Evolutionary conservation across 1,140 invertebrate species (phyloP), one percentile per base, ranked within the genome.

Genomic region (Zaprionus davidi): DNA sequence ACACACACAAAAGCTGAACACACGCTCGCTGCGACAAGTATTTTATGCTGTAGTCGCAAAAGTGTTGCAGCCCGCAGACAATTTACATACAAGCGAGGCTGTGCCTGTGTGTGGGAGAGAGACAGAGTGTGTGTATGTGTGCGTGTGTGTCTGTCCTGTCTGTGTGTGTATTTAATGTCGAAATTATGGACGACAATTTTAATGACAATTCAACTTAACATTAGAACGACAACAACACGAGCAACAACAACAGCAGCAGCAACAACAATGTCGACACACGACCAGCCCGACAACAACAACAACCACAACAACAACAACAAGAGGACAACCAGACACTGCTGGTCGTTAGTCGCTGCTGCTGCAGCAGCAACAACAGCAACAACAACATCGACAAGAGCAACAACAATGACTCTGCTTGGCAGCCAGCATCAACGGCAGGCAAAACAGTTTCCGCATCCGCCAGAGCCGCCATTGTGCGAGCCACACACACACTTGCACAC

Each of bases 121-220:
- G 55, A 65, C 34, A 59, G 36, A 28, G 49, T 68, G 53, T 44
- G n/a, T 49, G 24, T 24, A 38, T 65, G 63, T 81, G 55, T 60
- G 12, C 44, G 24, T 31, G 53, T 71, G 58, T 76, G 26, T 79
- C 53, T 41, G 59, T 59, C 4, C 46, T 17, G 74, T 68, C 65
- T 70, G 69, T 86, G 69, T 88, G 84, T 90, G 86, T 88, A 74
- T 90, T 88, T 88, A 88, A 88, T 88, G 84, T 90, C 85, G 84
- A 88, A 88, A 88, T 88, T 88, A 88, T 88, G 85, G 85, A 88
- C 85, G 85, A 88, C 85, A 88, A 88, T 88, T 88, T 88, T 88
- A 91, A 91, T 86, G 79, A 83, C 90, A 91, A 91, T 82, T 84
- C 84, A 84, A 88, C 88, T 84, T 84, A 91, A 84, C 84, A 91